Conservation (phyloP, 92 coral and sea anemone genomes). For the Galaxea fascicularis region DNA sequence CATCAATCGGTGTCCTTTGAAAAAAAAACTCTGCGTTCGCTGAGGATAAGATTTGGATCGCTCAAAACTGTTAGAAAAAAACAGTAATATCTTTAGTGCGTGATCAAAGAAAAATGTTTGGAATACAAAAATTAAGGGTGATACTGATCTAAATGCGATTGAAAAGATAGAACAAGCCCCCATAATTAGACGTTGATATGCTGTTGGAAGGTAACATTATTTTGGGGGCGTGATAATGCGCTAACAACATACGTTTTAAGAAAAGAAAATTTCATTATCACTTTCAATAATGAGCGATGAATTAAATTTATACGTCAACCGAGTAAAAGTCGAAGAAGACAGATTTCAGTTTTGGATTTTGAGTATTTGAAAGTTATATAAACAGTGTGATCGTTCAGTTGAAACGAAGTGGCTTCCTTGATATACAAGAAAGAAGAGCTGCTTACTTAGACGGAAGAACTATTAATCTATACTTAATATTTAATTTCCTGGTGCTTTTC, state of each 20-base stretch:
- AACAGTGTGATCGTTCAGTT: background rate
- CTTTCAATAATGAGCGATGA: background rate
- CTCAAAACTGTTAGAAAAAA: background rate
- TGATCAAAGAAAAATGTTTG: background rate
- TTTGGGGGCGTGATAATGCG: constrained; percentile 4
- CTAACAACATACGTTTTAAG: background rate
- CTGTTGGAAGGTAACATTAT: background rate
- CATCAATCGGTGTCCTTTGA: background rate
- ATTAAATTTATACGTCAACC: constrained; percentile 1
- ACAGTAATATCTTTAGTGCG: background rate
- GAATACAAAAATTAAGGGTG: background rate
- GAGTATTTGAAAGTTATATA: background rate
- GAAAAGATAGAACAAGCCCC: background rate
- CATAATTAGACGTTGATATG: background rate
- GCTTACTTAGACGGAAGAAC: background rate
- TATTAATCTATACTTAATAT: background rate
- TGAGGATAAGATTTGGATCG: background rate
- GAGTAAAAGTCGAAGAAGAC: constrained; percentile 14
- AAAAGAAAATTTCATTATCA: constrained; percentile 26
- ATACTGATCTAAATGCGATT: background rate
- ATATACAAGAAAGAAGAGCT: background rate
- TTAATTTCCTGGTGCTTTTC: background rate
- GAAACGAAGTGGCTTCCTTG: background rate
- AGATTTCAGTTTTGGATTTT: background rate
- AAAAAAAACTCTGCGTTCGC: background rate